These are phyloP conservation scores for Drosophila navojoa DNA, from an alignment of 1,140 invertebrate genomes.

Conservation along the genomic window DNA sequence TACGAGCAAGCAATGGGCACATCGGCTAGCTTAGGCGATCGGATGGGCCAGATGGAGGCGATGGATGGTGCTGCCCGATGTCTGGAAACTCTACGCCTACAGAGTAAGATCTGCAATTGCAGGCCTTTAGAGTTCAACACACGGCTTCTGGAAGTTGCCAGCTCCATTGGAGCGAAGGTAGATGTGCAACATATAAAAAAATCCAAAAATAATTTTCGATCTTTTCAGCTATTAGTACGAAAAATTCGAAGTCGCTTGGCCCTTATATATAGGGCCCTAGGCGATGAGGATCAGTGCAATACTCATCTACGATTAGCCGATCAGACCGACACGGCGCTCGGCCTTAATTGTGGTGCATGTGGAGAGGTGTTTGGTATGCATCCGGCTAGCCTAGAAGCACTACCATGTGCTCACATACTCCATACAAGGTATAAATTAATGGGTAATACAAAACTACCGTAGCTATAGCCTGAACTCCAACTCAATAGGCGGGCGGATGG, in stretches of 20 bases:
- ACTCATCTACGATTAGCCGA: slow-evolving; percentile 89
- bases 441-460: too few species aligned
- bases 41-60: slow-evolving; percentile 93
- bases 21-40: slow-evolving; percentile 90
- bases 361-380: slow-evolving; percentile 90
- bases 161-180: slow-evolving; percentile 91
- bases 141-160: slow-evolving; percentile 90
- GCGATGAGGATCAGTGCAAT: slow-evolving; percentile 90
- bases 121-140: slow-evolving; percentile 93
- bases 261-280: slow-evolving; percentile 90
- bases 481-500: too few species aligned
- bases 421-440: slow-evolving; percentile 88
- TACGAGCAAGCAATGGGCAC: slow-evolving; percentile 93
- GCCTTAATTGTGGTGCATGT: slow-evolving; percentile 90
- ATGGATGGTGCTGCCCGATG: slow-evolving; percentile 93
- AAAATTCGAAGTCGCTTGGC: slow-evolving; percentile 90
- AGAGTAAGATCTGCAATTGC: slow-evolving; percentile 93
- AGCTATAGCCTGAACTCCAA: too few species aligned
- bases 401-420: slow-evolving; percentile 93
- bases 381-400: slow-evolving; percentile 89
- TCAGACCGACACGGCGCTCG: slow-evolving; percentile 89
- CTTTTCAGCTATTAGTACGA: slow-evolving; percentile 88
- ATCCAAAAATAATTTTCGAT: background rate
- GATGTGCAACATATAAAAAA: too few species aligned
- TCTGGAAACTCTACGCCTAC: slow-evolving; percentile 89